Conservation (phyloP, 2,888 invertebrate genomes). For the Barypeithes pellucidus region DNA sequence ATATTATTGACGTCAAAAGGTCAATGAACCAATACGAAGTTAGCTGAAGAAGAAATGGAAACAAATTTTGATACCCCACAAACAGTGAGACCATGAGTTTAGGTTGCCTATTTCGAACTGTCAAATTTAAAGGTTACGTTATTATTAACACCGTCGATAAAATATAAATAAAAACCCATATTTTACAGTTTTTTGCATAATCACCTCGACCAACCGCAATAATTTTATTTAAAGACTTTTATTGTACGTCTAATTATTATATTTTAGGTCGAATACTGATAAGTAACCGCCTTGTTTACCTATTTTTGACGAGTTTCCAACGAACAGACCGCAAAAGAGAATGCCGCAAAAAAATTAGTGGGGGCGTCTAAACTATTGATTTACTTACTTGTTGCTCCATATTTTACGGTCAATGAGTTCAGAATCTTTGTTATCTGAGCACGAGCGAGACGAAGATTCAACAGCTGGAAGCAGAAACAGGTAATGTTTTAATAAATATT, state of each 20-base stretch:
- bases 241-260: neutral
- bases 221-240: constrained; percentile 11
- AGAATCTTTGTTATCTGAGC: constrained; percentile 47
- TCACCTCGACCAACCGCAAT: neutral
- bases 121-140: constrained; percentile 30
- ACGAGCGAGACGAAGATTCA: constrained; percentile 44
- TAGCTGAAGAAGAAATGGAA: neutral
- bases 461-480: constrained; percentile 49
- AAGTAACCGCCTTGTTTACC: neutral
- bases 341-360: constrained; percentile 29
- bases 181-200: neutral
- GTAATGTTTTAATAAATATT: constrained; percentile 11
- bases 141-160: constrained; percentile 14
- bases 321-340: constrained; percentile 8
- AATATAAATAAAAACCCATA: neutral
- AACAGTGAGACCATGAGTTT: too few species aligned
- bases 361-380: constrained; percentile 46
- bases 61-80: constrained; percentile 5
- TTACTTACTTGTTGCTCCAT: constrained; percentile 44
- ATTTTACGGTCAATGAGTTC: constrained; percentile 51
- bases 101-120: neutral
- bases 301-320: neutral
- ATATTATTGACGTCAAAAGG: constrained; percentile 11
- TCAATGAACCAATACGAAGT: neutral
- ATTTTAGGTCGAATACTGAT: neutral